Evolutionary conservation across 2,113 vertebrate species (phyloP).

Genomic region (Verasper variegatus): DNA sequence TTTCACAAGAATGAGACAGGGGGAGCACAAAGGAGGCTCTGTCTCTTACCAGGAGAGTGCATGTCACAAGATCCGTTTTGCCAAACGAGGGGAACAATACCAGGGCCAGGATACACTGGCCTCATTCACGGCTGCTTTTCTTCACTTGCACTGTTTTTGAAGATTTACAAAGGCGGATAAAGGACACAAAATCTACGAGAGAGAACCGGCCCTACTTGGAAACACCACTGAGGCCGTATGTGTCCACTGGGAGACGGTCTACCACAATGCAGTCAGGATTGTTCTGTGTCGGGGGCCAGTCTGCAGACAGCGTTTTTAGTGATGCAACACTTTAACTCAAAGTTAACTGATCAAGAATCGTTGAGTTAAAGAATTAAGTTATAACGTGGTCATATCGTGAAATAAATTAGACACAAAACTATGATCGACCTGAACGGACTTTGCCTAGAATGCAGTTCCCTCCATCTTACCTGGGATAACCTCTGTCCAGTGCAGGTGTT

Average conservation of each 20-base stretch:
- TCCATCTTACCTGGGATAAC: conserved; percentile 47
- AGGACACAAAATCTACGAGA: conserved; percentile 64
- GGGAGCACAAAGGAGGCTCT: conserved; percentile 77
- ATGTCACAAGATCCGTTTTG: conserved; percentile 80
- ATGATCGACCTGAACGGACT: background rate
- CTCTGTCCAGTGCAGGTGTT: conserved; percentile 32
- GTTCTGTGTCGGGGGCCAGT: conserved; percentile 22
- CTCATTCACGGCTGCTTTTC: conserved; percentile 75
- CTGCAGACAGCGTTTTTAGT: conserved; percentile 30
- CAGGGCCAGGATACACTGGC: conserved; percentile 72
- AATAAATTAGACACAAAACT: background rate
- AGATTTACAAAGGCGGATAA: conserved; percentile 75
- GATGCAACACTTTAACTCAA: conserved; percentile 19
- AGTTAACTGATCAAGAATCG: background rate
- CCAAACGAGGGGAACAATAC: conserved; percentile 74
- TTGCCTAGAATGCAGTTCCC: background rate
- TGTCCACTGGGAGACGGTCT: conserved; percentile 59
- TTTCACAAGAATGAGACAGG: conserved; percentile 68
- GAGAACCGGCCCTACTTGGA: conserved; percentile 55
- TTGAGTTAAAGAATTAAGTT: background rate
- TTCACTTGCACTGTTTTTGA: conserved; percentile 64
- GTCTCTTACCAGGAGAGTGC: conserved; percentile 73
- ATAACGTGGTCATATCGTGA: conserved; percentile 2
- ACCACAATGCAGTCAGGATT: conserved; percentile 53
- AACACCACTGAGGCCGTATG: conserved; percentile 56